These are phyloP conservation scores for Axis porcinus DNA, from an alignment of 2,113 vertebrate genomes.

Conservation along the genomic window DNA sequence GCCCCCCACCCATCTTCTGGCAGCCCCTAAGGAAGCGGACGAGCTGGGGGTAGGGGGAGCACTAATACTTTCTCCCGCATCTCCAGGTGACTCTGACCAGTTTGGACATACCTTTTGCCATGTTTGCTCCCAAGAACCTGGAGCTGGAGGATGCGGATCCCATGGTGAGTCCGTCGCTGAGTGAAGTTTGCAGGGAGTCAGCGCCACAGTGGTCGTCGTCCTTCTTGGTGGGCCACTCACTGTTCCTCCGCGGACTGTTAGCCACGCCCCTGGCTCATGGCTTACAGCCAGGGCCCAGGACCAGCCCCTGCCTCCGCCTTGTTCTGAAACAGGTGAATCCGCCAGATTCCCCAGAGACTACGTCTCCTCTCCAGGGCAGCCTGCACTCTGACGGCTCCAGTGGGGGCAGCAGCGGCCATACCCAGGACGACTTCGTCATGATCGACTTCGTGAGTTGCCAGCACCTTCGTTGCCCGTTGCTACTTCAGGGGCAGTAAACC, in stretches of 20 bases:
- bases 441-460: conserved; percentile 92
- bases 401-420: conserved; percentile 85
- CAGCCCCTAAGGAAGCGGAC: background rate
- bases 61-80: conserved; percentile 60
- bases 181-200: background rate
- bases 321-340: conserved; percentile 88
- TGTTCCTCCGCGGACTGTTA: background rate
- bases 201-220: fast-evolving
- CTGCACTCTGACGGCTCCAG: conserved; percentile 93
- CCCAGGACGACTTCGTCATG: conserved; percentile 98
- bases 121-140: conserved; percentile 92
- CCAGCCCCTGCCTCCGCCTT: background rate
- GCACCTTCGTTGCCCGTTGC: background rate
- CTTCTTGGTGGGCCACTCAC: background rate
- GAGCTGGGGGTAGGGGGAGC: background rate
- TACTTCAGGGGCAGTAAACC: background rate
- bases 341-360: conserved; percentile 88
- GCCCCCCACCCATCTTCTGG: background rate
- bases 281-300: background rate
- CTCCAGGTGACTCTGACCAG: conserved; percentile 90
- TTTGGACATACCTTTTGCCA: conserved; percentile 96
- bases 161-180: conserved; percentile 85
- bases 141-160: conserved; percentile 93
- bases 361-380: conserved; percentile 93
- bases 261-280: background rate